Base-by-base conservation (phyloP, 35 echinoderm and acorn worm genomes). In the Strongylocentrotus purpuratus region DNA sequence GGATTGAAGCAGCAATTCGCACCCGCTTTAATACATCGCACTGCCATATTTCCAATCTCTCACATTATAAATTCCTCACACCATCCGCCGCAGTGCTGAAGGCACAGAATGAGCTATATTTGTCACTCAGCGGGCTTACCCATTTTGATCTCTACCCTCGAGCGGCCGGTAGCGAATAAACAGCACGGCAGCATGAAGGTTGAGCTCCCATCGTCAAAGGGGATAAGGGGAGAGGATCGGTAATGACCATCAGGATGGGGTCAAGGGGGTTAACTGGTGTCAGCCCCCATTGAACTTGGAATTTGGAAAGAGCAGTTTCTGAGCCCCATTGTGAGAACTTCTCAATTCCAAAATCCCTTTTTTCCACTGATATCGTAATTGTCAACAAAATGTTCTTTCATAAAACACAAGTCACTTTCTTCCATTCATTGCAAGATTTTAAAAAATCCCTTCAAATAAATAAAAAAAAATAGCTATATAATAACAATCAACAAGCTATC, bases 111-210 rank as follows among this genome's bases (percentile, higher is more conserved):
- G 65, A 78, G 65, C 65, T 78, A 78, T 78, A 78, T 78, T 78
- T 78, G 65, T 78, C 65, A 78, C 65, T 78, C 65, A 78, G 65
- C 65, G 28, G 65, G 65, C 65, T 78, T 78, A n/a, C 65, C 65
- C 65, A 78, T 78, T 78, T 78, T 78, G 65, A 78, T 78, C 65
- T n/a, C 65, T 78, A 78, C 65, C 65, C 65, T 78, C 7, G 22
- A 78, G 65, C 65, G 65, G 20, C 22, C 65, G 65, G 65, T 78
- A 78, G 65, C 65, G 65, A 78, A 78, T 78, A 78, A 78, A 78
- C 65, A 78, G 65, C 65, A 78, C 50, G 65, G 65, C 25, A 22
- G 28, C 28, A n/a, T 78, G 25, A 78, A 78, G 65, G 65, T 7
- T n/a, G 3, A 28, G 8, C 20, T 28, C 20, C 20, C 65, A 78